Conservation (phyloP, 2,113 vertebrate species). For the Irena cyanogastra region DNA sequence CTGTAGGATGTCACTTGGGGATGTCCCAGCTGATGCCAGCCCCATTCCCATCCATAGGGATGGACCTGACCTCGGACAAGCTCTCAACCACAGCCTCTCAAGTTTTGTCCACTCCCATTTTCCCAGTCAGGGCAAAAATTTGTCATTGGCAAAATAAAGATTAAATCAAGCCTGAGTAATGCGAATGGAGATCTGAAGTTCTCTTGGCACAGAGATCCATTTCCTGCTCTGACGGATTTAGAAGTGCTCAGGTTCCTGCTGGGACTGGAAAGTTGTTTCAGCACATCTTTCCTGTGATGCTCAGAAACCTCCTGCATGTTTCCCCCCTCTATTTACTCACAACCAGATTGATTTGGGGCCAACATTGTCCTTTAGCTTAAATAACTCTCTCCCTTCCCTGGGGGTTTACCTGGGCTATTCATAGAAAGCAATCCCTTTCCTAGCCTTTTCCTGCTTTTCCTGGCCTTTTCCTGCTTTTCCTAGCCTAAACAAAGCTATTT, state of each 20-base stretch:
- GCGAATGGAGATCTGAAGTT: constrained; percentile 10
- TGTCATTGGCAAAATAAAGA: background rate
- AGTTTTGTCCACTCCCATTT: background rate
- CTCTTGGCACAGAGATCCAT: background rate
- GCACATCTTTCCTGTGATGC: constrained; percentile 66
- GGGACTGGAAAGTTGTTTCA: constrained; percentile 45
- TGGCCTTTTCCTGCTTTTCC: constrained; percentile 6
- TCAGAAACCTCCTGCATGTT: constrained; percentile 18
- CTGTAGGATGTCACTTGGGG: background rate
- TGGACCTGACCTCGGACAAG: background rate
- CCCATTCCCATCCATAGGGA: background rate
- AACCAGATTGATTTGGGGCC: constrained; percentile 42
- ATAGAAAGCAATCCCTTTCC: constrained; percentile 13
- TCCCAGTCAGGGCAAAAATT: background rate
- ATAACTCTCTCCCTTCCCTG: constrained; percentile 47
- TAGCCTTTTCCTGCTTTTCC: constrained; percentile 23
- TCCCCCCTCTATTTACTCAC: constrained; percentile 51
- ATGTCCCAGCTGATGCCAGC: background rate
- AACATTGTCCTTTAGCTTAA: constrained; percentile 51
- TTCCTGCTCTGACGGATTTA: constrained; percentile 43
- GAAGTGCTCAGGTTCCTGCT: constrained; percentile 46
- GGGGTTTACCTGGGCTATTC: background rate
- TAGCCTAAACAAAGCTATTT: constrained; percentile 25
- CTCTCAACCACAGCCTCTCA: background rate
- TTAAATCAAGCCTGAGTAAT: constrained; percentile 15